phyloP scores from a whole-genome alignment of 2,888 invertebrate genomes.

The Hartigia nigra region DNA sequence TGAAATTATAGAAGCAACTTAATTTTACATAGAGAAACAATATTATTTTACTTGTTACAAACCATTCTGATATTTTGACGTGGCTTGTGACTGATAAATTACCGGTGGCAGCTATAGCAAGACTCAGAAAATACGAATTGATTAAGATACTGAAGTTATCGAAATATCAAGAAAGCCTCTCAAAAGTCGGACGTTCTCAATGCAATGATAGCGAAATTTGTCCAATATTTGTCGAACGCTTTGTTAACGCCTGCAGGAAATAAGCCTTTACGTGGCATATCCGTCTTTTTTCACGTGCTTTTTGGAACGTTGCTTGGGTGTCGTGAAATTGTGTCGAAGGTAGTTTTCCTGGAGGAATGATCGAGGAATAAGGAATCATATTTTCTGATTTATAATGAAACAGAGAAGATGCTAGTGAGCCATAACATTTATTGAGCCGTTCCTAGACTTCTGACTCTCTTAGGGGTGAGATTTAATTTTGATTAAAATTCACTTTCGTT shows the following conservation, averaged over 20 bases:
- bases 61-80: not conserved
- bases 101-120: not conserved
- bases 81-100: not conserved
- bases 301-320: not conserved
- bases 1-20: not conserved
- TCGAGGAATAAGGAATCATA: not conserved
- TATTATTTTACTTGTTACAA: not conserved
- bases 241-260: not conserved
- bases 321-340: not conserved
- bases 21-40: not conserved
- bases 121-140: not conserved
- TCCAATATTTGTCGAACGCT: not conserved
- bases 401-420: slow-evolving; percentile 2
- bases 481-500: not conserved
- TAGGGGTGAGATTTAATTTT: not conserved
- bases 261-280: not conserved
- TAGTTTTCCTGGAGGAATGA: not conserved
- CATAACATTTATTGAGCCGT: not conserved
- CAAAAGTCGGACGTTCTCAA: not conserved
- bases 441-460: not conserved
- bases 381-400: slow-evolving; percentile 7
- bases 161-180: not conserved
- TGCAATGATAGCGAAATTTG: not conserved
- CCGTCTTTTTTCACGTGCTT: not conserved
- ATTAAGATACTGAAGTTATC: not conserved